Evolutionary conservation across 2,888 invertebrate genomes (phyloP), one percentile per base, ranked within the genome.

Genomic region (Lampropteryx suffumata): DNA sequence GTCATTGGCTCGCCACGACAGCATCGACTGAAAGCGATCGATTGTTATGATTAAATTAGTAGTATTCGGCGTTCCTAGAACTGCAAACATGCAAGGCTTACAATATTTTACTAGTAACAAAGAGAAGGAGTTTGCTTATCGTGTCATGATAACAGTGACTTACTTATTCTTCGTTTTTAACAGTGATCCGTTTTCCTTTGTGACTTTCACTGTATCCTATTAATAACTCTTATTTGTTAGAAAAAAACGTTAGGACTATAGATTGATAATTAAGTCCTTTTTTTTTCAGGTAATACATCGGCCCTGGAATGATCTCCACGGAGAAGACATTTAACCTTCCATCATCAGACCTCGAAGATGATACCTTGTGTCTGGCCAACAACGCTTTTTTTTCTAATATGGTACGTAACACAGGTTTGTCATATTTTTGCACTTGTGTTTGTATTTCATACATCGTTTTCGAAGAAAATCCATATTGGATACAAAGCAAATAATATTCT

Each of bases 301-400:
- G 70, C 79, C 62, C 75, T 87, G 88, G 82, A 76, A 88, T 89
- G 87, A 80, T 66, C 79, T 69, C 80, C 73, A 64, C 66, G 69
- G 71, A 55, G 67, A 55, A 50, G 32, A 37, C 30, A 33, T 39
- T 49, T 50, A 57, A 58, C 55, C 36, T 59, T 61, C 57, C 61
- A 56, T 59, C 65, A 49, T 59, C 70, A 71, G 58, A 65, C 61
- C 58, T 66, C 63, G 67, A 89, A 81, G 77, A 89, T 89, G 89
- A 76, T 77, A 69, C 73, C 76, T 61, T 79, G 81, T 64, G 73
- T 75, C 56, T 82, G 86, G 84, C 80, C 76, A 1, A 82, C 84
- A 28, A 77, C 76, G 65, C 64, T 89, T 54, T 79, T 88, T 71
- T 87, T 87, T 70, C 78, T 89, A 59, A 82, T 86, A 79, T 88